A percentile compares a stretch with the other conserved stretches of the same genome.
phyloP scores from a whole-genome alignment of 2,113 vertebrate genomes.

The Sorex araneus region DNA sequence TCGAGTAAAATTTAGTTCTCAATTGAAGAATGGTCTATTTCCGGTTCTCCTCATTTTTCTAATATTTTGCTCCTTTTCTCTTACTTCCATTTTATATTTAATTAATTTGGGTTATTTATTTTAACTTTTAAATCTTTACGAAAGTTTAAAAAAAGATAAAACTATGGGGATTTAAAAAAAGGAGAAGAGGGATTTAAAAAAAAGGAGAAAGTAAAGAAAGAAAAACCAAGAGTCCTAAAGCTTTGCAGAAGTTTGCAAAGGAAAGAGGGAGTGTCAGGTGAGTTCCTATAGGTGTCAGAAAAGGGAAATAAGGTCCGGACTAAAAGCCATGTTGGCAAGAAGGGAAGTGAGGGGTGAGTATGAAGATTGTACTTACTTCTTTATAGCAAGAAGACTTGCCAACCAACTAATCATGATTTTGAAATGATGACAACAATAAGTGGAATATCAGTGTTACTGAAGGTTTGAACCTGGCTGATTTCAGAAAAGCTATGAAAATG shows the following conservation, averaged over 20 bases:
- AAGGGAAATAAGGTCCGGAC: conserved; percentile 1
- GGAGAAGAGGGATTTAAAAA: neutral
- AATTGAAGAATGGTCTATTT: neutral
- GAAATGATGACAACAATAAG: neutral
- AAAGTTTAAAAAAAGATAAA: conserved; percentile 13
- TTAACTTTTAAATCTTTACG: conserved; percentile 10
- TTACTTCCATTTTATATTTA: conserved; percentile 33
- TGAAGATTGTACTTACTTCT: neutral
- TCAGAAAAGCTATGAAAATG: neutral
- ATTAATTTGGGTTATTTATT: neutral
- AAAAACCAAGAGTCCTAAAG: neutral
- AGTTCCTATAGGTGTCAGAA: neutral
- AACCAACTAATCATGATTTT: neutral
- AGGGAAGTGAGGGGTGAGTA: neutral
- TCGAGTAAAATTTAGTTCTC: conserved; percentile 11
- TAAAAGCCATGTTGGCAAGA: neutral
- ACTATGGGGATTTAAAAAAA: neutral
- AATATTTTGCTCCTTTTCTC: conserved; percentile 17
- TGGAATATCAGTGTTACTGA: neutral
- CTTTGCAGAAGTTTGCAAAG: neutral
- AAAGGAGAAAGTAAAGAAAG: neutral
- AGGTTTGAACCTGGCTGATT: neutral
- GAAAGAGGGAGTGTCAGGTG: neutral
- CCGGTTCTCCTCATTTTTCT: neutral
- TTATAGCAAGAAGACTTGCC: neutral